Evolutionary conservation across 2,888 invertebrate species (phyloP), one percentile per base, ranked within the genome.

Genomic region (Apotomis turbidana): DNA sequence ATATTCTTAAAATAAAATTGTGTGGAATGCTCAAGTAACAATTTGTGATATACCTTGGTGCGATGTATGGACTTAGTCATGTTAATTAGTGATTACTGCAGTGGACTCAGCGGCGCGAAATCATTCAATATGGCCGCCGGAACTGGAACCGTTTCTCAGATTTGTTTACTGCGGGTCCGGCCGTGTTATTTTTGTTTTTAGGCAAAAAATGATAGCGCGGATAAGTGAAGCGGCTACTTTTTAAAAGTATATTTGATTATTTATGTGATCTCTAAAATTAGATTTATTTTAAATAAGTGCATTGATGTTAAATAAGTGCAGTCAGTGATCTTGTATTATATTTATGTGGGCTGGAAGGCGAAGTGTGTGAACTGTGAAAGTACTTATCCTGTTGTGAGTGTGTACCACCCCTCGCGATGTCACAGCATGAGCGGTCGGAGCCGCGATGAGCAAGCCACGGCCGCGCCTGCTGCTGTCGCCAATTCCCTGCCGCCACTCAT

Each of bases 401-500:
- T 9, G 68, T 70, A 76, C 75, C 69, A 74, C 82, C 75, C 78
- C 75, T 81, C 89, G 89, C 85, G 79, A 91, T 91, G 92, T 86
- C 86, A 83, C 88, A 90, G 78, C 78, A 92, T 92, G 92, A 90
- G 85, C 86, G 86, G 81, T 79, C 87, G 64, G 68, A 68, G 74
- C 68, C 74, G 85, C 85, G 89, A 92, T 92, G 91, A 92, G 83
- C 76, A 82, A 79, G 82, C 84, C 80, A 83, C 87, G 76, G 68
- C 72, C 70, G 83, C 82, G 84, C 81, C 82, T 78, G 80, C 82
- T 77, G 81, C 80, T 78, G 77, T 81, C 77, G 77, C 79, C 75
- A 78, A 85, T 85, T 87, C 90, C 84, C 61, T 71, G 71, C 87
- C 89, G 84, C 90, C 89, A 89, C 90, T 89, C 88, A 93, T 90